A percentile compares a stretch with the other conserved stretches of the same genome.
Evolutionary conservation across 2,113 vertebrate genomes (phyloP).

Genomic region (Abramis brama): DNA sequence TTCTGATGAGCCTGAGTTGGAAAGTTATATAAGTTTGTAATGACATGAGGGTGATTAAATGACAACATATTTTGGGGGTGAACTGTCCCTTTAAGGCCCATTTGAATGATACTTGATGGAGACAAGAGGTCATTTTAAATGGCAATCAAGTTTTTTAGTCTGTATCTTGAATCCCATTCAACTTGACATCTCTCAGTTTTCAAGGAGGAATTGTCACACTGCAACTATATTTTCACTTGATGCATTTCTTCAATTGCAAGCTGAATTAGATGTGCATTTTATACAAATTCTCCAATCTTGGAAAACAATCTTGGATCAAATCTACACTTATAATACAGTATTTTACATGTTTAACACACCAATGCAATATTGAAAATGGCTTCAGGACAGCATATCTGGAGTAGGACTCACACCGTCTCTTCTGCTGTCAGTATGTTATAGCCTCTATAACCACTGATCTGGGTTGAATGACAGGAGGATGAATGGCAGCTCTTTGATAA

Average conservation of each 20-base stretch:
- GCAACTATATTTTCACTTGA: too few relatives aligned
- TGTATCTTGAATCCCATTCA: background rate
- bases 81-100: background rate
- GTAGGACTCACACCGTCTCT: background rate
- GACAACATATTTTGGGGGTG: background rate
- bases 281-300: too few relatives aligned
- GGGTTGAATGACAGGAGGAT: background rate
- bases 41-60: background rate
- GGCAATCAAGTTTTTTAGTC: background rate
- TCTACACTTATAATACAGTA: too few relatives aligned
- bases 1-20: background rate
- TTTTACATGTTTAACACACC: too few relatives aligned
- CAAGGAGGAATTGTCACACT: too few relatives aligned
- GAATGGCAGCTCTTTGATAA: background rate
- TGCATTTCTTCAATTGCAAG: too few relatives aligned
- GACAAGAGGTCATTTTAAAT: background rate
- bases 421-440: conserved; percentile 1
- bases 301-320: too few relatives aligned
- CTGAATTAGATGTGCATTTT: too few relatives aligned
- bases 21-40: background rate
- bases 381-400: background rate
- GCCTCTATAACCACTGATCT: background rate
- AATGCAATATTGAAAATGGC: too few relatives aligned
- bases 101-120: background rate
- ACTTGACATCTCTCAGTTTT: background rate